Percentiles rank a stretch among this genome's conserved stretches.
phyloP scores from a whole-genome alignment of 2,113 vertebrate species.

The Nesospiza acunhae region DNA sequence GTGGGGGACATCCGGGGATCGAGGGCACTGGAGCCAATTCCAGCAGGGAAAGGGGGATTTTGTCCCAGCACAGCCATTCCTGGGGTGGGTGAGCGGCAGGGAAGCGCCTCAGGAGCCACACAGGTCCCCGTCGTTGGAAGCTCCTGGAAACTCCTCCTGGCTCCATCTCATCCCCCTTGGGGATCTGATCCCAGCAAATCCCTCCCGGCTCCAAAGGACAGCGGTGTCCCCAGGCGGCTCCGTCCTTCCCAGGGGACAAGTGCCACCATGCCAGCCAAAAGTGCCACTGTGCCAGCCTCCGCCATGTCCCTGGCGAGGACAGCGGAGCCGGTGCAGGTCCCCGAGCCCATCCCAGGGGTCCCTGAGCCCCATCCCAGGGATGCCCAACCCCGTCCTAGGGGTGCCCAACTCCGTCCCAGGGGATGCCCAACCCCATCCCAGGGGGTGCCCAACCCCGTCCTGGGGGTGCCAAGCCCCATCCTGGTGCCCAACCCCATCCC shows the following conservation, averaged over 20 bases:
- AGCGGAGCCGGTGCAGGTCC: not conserved
- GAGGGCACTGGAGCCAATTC: rapidly evolving
- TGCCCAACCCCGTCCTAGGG: too few relatives aligned
- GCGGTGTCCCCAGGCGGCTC: not conserved
- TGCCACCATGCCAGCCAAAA: rapidly evolving
- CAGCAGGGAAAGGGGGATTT: not conserved
- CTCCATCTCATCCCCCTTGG: not conserved
- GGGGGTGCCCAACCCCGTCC: too few relatives aligned
- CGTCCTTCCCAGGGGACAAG: not conserved
- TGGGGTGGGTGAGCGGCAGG: not conserved
- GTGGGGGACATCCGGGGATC: rapidly evolving
- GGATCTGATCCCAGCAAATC: not conserved
- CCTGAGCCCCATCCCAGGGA: too few relatives aligned
- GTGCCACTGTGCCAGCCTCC: rapidly evolving
- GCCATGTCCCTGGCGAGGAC: rapidly evolving
- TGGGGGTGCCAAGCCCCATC: too few relatives aligned
- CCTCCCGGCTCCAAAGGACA: not conserved
- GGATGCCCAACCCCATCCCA: not conserved
- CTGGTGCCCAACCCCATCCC: too few relatives aligned
- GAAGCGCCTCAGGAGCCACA: rapidly evolving
- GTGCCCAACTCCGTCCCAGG: too few relatives aligned
- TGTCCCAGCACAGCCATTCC: not conserved
- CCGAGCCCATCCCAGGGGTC: not conserved
- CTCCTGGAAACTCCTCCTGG: not conserved
- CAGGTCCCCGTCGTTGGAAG: not conserved